Conservation (phyloP, 2,888 invertebrate genomes). For the Seira ritae region DNA sequence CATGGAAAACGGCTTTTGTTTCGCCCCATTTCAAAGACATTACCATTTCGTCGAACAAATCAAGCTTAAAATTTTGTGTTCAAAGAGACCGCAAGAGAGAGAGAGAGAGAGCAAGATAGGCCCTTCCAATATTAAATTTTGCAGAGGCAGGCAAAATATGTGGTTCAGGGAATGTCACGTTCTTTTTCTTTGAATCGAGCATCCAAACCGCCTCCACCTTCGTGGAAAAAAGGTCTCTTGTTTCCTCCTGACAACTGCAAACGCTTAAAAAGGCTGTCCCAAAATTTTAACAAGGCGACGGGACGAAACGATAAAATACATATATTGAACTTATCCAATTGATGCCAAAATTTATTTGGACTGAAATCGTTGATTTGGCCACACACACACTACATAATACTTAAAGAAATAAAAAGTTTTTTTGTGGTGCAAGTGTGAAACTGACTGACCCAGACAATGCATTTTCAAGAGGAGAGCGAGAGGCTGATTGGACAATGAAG, state of each 20-base stretch:
- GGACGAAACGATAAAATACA: no score
- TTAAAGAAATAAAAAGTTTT: neutral
- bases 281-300: no score
- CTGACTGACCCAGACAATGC: slow-evolving; percentile 58
- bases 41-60: neutral
- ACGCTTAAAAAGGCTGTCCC: no score
- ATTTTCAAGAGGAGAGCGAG: slow-evolving; percentile 36
- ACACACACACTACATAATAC: neutral
- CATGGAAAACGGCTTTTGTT: no score
- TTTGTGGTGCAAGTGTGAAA: neutral
- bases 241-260: no score
- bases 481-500: slow-evolving; percentile 35
- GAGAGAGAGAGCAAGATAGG: neutral
- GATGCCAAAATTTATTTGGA: no score
- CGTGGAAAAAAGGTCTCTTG: neutral
- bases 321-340: no score
- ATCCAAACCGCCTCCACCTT: neutral
- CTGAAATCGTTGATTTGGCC: no score
- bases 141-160: neutral
- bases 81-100: neutral
- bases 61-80: neutral
- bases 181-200: neutral
- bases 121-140: neutral
- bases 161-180: slow-evolving; percentile 6
- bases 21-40: neutral